These are phyloP conservation scores for Drosophila guanche DNA, from an alignment of 1,140 invertebrate genomes.

Conservation along the genomic window DNA sequence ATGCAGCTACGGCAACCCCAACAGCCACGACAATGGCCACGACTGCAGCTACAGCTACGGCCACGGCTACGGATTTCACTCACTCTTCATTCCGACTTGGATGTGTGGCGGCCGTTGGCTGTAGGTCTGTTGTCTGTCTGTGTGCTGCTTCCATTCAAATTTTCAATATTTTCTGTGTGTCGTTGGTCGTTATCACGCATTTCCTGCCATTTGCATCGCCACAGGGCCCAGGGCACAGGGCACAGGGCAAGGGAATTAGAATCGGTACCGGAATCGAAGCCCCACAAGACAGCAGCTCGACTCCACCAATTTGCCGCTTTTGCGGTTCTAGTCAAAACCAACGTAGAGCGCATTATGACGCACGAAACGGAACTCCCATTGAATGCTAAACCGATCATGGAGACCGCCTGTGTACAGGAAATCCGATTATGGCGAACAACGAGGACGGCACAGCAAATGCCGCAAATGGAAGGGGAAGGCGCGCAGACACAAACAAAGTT, in stretches of 20 bases:
- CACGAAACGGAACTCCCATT: slow-evolving; percentile 13
- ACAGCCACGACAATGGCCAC: not conserved
- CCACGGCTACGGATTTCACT: too few relatives aligned
- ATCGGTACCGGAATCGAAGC: not conserved
- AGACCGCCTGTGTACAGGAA: not conserved
- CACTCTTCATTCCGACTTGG: slow-evolving; percentile 33
- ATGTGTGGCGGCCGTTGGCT: slow-evolving; percentile 5
- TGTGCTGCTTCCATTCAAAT: slow-evolving; percentile 58
- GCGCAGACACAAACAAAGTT: too few relatives aligned
- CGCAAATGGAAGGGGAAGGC: too few relatives aligned
- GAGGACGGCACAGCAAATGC: too few relatives aligned
- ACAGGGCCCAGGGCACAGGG: slow-evolving; percentile 17
- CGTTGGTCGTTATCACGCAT: slow-evolving; percentile 77
- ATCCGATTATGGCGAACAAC: slow-evolving; percentile 1
- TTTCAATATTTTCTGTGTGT: slow-evolving; percentile 68
- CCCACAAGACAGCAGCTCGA: slow-evolving; percentile 45
- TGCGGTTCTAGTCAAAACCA: slow-evolving; percentile 52
- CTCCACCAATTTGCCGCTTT: slow-evolving; percentile 75
- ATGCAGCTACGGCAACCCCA: not conserved
- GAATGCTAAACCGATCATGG: slow-evolving; percentile 1
- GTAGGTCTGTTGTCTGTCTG: not conserved
- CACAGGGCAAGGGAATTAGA: slow-evolving; percentile 7
- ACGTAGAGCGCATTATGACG: slow-evolving; percentile 55
- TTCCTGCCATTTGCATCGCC: slow-evolving; percentile 74
- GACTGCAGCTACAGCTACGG: not conserved